These are phyloP conservation scores for Alloscopus bannaensis DNA, from an alignment of 2,888 invertebrate species.

Conservation along the genomic window DNA sequence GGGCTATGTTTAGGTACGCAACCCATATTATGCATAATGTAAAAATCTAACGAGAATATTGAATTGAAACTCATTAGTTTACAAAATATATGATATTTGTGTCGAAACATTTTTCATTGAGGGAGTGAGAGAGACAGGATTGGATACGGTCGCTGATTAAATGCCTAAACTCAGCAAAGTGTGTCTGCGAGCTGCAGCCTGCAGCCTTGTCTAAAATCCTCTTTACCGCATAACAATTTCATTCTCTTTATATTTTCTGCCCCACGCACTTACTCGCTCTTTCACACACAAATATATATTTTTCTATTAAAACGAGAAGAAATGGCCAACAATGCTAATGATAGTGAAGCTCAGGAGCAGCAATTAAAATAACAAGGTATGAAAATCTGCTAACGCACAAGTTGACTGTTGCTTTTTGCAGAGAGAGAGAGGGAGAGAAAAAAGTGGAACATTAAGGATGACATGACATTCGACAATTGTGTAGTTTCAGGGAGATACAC, in stretches of 20 bases:
- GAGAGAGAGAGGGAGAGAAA: not conserved
- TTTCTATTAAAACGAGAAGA: not conserved
- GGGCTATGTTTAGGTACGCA: no score
- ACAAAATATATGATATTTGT: conserved; percentile 2
- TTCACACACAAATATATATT: no score
- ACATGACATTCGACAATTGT: not conserved
- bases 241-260: not conserved
- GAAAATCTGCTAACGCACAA: conserved; percentile 35
- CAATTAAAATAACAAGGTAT: conserved; percentile 58
- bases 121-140: conserved; percentile 23
- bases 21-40: no score
- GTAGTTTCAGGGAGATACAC: conserved; percentile 3
- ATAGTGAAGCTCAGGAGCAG: not conserved
- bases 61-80: conserved; percentile 15
- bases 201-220: not conserved
- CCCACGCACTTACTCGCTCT: not conserved
- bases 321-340: not conserved
- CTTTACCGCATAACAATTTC: not conserved
- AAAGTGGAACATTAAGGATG: not conserved
- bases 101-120: conserved; percentile 4
- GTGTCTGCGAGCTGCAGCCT: conserved; percentile 35
- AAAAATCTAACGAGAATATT: not conserved
- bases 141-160: conserved; percentile 54
- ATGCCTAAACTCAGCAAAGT: conserved; percentile 55
- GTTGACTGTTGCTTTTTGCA: no score